A percentile compares a stretch with the other conserved stretches of the same genome.
phyloP scores from a whole-genome alignment of 2,888 invertebrate species.

The Selenia dentaria region DNA sequence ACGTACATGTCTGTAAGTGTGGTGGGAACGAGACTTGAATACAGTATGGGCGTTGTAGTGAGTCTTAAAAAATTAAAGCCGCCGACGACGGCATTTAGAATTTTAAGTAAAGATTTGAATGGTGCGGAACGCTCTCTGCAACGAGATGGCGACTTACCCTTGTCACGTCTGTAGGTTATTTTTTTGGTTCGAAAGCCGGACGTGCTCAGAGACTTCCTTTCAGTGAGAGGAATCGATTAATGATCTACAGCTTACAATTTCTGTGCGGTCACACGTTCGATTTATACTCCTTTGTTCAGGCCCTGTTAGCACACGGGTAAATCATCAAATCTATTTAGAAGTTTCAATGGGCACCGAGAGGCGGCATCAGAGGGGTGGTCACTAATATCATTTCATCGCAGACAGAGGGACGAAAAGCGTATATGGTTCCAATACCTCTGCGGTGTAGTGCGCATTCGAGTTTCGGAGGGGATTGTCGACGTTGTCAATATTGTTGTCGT shows the following conservation, averaged over 20 bases:
- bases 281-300: slow-evolving; percentile 29
- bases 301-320: slow-evolving; percentile 1
- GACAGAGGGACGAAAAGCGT: slow-evolving; percentile 65
- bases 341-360: slow-evolving; percentile 41
- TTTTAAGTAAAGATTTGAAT: slow-evolving; percentile 77
- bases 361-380: slow-evolving; percentile 51
- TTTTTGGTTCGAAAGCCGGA: slow-evolving; percentile 61
- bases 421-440: slow-evolving; percentile 61
- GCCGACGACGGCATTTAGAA: slow-evolving; percentile 68
- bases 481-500: slow-evolving; percentile 44
- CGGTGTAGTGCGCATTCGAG: slow-evolving; percentile 47
- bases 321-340: slow-evolving; percentile 31
- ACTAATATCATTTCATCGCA: slow-evolving; percentile 64
- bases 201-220: slow-evolving; percentile 57
- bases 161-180: slow-evolving; percentile 62
- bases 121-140: slow-evolving; percentile 59
- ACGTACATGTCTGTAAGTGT: slow-evolving; percentile 68
- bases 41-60: slow-evolving; percentile 68
- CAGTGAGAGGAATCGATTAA: slow-evolving; percentile 61
- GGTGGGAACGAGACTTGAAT: slow-evolving; percentile 76
- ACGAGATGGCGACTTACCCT: slow-evolving; percentile 61
- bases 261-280: slow-evolving; percentile 42
- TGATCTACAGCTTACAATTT: slow-evolving; percentile 51
- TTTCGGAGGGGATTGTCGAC: slow-evolving; percentile 45
- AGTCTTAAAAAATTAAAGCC: slow-evolving; percentile 75